These are phyloP conservation scores for Melitaea athalia DNA, from an alignment of 2,888 invertebrate genomes.

Conservation along the genomic window DNA sequence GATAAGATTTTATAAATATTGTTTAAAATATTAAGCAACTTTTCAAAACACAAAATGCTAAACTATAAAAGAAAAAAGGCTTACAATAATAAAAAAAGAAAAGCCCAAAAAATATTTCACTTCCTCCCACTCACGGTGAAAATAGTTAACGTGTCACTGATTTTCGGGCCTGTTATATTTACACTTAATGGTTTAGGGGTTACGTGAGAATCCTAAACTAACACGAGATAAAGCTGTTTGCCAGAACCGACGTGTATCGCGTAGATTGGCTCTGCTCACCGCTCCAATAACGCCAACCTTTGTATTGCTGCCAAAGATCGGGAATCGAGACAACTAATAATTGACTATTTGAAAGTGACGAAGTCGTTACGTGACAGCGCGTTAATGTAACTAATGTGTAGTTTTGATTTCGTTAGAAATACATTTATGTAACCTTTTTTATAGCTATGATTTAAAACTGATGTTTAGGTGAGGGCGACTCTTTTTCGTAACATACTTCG, in stretches of 20 bases:
- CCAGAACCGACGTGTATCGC: slow-evolving; percentile 8
- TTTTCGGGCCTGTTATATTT: slow-evolving; percentile 2
- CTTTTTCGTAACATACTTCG: too few relatives aligned
- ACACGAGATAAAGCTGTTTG: slow-evolving; percentile 12
- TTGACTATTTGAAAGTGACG: background rate
- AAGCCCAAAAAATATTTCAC: background rate
- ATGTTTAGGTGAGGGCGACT: too few relatives aligned
- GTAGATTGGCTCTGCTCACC: slow-evolving; percentile 8
- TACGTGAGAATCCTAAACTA: slow-evolving; percentile 16
- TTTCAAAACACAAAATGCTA: too few relatives aligned
- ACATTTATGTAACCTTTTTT: too few relatives aligned
- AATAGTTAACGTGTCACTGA: background rate
- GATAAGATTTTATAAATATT: too few relatives aligned
- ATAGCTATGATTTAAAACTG: too few relatives aligned
- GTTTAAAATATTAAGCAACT: too few relatives aligned
- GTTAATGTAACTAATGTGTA: background rate
- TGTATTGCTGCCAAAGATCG: slow-evolving; percentile 7
- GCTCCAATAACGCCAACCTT: slow-evolving; percentile 8
- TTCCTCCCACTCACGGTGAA: background rate
- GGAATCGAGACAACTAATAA: slow-evolving; percentile 3
- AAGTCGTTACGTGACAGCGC: slow-evolving; percentile 1
- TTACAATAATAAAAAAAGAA: too few relatives aligned
- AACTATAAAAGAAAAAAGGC: too few relatives aligned
- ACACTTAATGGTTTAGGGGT: background rate
- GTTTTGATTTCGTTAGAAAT: too few relatives aligned